Base-by-base conservation (phyloP, 2,113 vertebrate species). In the Rhagologus leucostigma region DNA sequence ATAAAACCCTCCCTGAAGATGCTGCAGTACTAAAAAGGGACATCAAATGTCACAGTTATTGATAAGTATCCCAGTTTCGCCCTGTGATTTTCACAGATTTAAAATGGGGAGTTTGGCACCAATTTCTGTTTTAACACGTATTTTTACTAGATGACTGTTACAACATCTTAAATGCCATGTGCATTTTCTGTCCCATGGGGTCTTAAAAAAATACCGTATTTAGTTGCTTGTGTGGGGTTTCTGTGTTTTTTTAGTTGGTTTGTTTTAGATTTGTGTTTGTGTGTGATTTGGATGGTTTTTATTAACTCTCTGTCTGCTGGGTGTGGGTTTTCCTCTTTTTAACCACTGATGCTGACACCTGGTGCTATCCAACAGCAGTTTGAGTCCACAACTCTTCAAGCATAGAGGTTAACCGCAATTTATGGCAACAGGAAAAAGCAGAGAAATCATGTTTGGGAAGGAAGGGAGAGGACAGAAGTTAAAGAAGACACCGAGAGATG, bases 381-480 rank as follows among this genome's bases (percentile, higher is more conserved):
- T 53, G 93, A 63, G 83, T 87, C 89, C 50, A n/a, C 91, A 89
- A 52, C 64, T 90, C 68, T 16, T 82, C 69, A 93, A 70, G 77
- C 76, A 82, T 59, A 91, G 93, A 94, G 70, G 87, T 93, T 95
- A 98, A 97, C 96, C 94, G 90, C 82, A 85, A 94, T 95, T 94
- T 97, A 97, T 77, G 87, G 50, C 78, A 97, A 96, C 95, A 93
- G 94, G 95, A 97, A 98, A 94, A 97, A 89, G 86, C 75, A 85
- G 82, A 87, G 76, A 59, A 71, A 73, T 64, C 53, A 71, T 59
- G 41, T 78, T 74, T 81, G 37, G 7, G 50, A 90, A 55, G 81
- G 73, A 92, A 39, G 29, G 35, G 46, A 75, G n/a, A 93, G 32
- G 41, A 89, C 30, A 19, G 89, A 92, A 95, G 71, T 41, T 73